A percentile compares a stretch with the other conserved stretches of the same genome.
Conservation (phyloP, 2,113 vertebrate species). For the Oxygymnocypris stewartii region DNA sequence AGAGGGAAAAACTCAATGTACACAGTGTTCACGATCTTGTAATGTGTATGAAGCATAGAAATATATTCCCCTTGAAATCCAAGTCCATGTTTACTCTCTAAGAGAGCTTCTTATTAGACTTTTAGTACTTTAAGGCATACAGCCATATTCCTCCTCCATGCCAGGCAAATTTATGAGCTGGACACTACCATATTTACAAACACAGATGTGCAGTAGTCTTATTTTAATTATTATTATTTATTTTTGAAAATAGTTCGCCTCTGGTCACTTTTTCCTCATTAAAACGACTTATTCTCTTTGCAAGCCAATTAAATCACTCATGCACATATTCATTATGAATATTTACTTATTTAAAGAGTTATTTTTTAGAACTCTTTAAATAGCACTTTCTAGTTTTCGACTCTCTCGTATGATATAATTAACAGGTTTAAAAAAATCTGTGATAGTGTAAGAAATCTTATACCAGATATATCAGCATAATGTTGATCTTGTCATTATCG, state of each 20-base stretch:
- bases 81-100: not conserved
- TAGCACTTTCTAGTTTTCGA: not conserved
- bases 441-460: not conserved
- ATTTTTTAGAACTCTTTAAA: not conserved
- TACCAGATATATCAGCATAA: not conserved
- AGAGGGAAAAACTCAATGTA: not conserved
- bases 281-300: constrained; percentile 31
- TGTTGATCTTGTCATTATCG: not conserved
- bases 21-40: not conserved
- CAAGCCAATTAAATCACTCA: constrained; percentile 39
- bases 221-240: constrained; percentile 12
- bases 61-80: not conserved
- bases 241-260: not conserved
- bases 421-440: not conserved
- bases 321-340: constrained; percentile 38
- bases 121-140: not conserved
- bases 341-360: constrained; percentile 32
- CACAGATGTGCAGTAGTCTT: not conserved
- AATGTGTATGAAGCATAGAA: not conserved
- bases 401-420: not conserved
- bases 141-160: not conserved
- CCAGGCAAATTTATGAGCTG: not conserved
- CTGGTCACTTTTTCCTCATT: constrained; percentile 18
- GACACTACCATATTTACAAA: not conserved
- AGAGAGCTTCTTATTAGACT: not conserved